Base-by-base conservation (phyloP, 2,888 invertebrate species). In the Hylaea fasciaria region DNA sequence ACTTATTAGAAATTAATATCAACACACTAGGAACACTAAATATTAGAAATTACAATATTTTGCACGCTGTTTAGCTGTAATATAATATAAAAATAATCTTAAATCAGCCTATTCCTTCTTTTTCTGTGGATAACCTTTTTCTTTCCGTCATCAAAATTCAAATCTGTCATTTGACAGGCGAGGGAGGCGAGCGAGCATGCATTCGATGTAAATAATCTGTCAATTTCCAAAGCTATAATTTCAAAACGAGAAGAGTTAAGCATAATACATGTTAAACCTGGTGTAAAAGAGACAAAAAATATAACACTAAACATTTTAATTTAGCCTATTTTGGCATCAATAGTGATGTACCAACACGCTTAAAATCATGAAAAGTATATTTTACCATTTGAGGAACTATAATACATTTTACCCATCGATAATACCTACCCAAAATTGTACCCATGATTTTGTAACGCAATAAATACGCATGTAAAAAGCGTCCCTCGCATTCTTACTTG, bases 91-190 rank as follows among this genome's bases (percentile, higher is more conserved):
- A 76, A 77, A 78, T 78, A 80, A 77, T 79, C 84, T 54, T 51
- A 48, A 52, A 64, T 66, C 85, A 89, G 80, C 86, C 86, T 86
- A 91, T 89, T 88, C 86, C 88, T 84, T 86, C 85, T 88, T 86
- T 90, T 86, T 84, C 87, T 87, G 81, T 88, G 79, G 87, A 84
- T 91, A 91, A 91, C 91, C 91, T 92, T 90, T 89, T 89, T 86
- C 90, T 91, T 89, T 89, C 91, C 89, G 91, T 91, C 91, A 91
- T 91, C 91, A 91, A 90, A 87, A 88, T 88, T 88, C 85, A 87
- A 91, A 91, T 77, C 87, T 88, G 89, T 89, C 90, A 89, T 79
- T 79, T 88, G 87, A 86, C 89, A 89, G 22, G n/a, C n/a, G n/a
- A n/a, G n/a, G n/a, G 3, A 22, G 5, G 87, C 86, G 53, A 69